Conservation (phyloP, 2,888 invertebrate species). For the Mimas tiliae region DNA sequence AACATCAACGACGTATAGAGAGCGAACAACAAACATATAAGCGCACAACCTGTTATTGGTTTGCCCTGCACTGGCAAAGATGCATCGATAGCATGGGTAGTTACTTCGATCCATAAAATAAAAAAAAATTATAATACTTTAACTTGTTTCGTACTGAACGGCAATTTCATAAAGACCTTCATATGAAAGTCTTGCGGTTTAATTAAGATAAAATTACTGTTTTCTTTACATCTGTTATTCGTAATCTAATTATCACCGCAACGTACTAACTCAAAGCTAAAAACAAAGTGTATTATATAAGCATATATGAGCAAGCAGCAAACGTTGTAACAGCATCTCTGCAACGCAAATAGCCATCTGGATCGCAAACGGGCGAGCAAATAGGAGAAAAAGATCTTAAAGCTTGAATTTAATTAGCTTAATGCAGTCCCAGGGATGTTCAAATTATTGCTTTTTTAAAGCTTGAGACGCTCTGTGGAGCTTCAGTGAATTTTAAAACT, state of each 20-base stretch:
- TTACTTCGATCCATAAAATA: no score
- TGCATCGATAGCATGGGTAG: no score
- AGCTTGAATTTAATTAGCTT: conserved; percentile 31
- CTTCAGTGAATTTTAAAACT: not conserved
- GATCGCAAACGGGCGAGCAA: conserved; percentile 11
- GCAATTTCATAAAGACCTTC: no score
- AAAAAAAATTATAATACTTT: no score
- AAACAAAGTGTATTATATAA: not conserved
- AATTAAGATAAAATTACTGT: not conserved
- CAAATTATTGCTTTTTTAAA: conserved; percentile 18
- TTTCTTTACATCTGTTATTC: not conserved
- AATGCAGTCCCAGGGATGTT: conserved; percentile 16
- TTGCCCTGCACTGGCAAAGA: no score
- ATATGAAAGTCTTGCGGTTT: not conserved
- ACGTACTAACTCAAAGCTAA: not conserved
- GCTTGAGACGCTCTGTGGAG: not conserved
- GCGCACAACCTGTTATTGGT: no score
- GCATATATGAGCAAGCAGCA: not conserved
- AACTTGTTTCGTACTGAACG: no score
- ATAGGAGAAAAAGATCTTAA: conserved; percentile 25
- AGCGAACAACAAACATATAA: no score
- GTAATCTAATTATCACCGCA: not conserved
- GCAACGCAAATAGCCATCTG: conserved; percentile 5
- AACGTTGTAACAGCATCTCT: not conserved
- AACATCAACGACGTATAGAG: no score